Evolutionary conservation across 2,888 invertebrate genomes (phyloP).

Genomic region (Euphydryas editha): DNA sequence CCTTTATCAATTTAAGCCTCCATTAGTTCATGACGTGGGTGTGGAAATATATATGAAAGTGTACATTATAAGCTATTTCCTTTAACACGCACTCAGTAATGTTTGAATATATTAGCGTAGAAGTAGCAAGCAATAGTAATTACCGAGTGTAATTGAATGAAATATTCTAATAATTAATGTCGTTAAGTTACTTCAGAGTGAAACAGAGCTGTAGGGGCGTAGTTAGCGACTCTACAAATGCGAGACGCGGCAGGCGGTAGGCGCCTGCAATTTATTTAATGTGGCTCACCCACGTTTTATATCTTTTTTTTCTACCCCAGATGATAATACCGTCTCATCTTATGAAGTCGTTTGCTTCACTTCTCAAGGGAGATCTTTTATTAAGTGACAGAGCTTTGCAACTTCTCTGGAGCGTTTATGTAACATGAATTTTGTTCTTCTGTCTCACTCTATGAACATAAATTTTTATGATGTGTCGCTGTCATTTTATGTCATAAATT

Average conservation of each 20-base stretch:
- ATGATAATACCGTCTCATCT: conserved; percentile 74
- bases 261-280: conserved; percentile 79
- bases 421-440: conserved; percentile 22
- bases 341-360: conserved; percentile 76
- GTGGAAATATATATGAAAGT: neutral
- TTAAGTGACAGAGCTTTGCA: conserved; percentile 73
- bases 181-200: conserved; percentile 13
- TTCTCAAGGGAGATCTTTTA: conserved; percentile 72
- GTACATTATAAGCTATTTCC: conserved; percentile 1
- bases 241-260: conserved; percentile 65
- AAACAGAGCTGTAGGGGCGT: conserved; percentile 18
- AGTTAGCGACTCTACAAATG: conserved; percentile 46
- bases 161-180: conserved; percentile 30
- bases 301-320: conserved; percentile 66
- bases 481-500: conserved; percentile 42
- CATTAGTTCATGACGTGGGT: neutral
- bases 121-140: conserved; percentile 15
- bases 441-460: conserved; percentile 49
- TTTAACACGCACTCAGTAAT: neutral
- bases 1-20: neutral
- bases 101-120: neutral
- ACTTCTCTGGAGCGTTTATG: conserved; percentile 55
- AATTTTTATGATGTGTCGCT: conserved; percentile 41
- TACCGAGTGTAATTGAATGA: conserved; percentile 23
- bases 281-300: conserved; percentile 70